phyloP scores from a whole-genome alignment of 2,797 vertebrate genomes.

The Poecilia gillii region DNA sequence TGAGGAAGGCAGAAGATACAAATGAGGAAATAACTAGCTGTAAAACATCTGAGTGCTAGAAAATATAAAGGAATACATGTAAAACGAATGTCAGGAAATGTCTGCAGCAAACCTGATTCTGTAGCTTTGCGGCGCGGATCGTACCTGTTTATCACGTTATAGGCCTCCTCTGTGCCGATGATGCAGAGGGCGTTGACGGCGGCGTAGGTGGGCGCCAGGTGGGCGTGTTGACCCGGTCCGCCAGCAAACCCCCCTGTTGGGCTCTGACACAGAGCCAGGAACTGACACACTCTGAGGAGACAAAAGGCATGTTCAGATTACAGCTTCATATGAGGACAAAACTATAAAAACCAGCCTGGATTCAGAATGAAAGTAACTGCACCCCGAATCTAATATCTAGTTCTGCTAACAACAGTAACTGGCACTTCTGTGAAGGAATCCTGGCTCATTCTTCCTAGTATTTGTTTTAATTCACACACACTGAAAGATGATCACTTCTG shows the following conservation, averaged over 20 bases:
- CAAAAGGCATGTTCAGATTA: neutral
- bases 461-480: neutral
- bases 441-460: neutral
- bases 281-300: conserved; percentile 88
- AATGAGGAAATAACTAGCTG: neutral
- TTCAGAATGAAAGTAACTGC: neutral
- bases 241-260: conserved; percentile 91
- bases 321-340: too few species aligned
- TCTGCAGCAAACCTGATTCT: neutral
- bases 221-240: conserved; percentile 92
- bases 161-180: conserved; percentile 94
- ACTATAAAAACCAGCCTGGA: neutral
- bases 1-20: conserved; percentile 58
- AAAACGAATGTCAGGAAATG: neutral
- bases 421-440: neutral
- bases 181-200: conserved; percentile 94
- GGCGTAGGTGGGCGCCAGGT: conserved; percentile 95
- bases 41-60: neutral
- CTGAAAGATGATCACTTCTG: neutral
- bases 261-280: conserved; percentile 90
- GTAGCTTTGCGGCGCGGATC: too few species aligned
- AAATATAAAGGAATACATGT: neutral
- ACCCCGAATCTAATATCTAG: neutral
- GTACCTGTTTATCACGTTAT: conserved; percentile 90
- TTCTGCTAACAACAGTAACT: neutral